Base-by-base conservation (phyloP, 2,797 vertebrate genomes). In the Loris lydekkerianus region DNA sequence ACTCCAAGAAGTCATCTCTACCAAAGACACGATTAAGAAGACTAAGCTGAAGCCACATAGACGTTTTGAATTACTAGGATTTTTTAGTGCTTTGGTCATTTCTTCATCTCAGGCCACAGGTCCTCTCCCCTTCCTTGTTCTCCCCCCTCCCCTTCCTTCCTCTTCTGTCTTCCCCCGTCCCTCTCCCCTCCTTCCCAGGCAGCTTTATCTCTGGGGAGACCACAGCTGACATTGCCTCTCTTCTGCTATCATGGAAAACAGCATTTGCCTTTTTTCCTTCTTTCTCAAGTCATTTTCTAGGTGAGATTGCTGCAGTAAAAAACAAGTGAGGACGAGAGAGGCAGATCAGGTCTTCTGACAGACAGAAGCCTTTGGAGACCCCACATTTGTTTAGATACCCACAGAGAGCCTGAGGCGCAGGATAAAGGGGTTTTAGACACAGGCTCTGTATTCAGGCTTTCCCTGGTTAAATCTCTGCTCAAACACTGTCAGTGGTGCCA, bases 141-240 rank as follows among this genome's bases (percentile, higher is more conserved):
- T 14, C 15, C 3, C 17, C 3, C 4, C 25, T 15, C 8, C 53
- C 7, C 20, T 2, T 18, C 2, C 3, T 25, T 11, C 5, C 21
- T 25, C 4, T 3, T 9, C 7, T 11, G 2, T 11, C 31, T 9
- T 27, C 25, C 61, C 4, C 61, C 27, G 29, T 5, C 13, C 4
- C 21, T 3, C 31, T 25, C 31, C 0, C 0, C 23, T 90, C 9
- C 37, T 21, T 3, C 11, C 25, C 20, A 4, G 7, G 49, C 17
- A n/a, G 31, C 31, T 92, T 76, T 82, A 3, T 78, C 11, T 78
- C 76, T 78, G 10, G 1, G 46, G 29, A 56, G 76, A 21, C 46
- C 18, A 21, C 49, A 53, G 46, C 75, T 18, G 31, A n/a, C 53
- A 43, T 78, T 56, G 76, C 37, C 43, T 81, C 34, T 83, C 70